Percentiles rank a stretch among this genome's conserved stretches.
These are phyloP conservation scores for Drosophila bifasciata DNA, from an alignment of 1,140 invertebrate genomes.

Conservation along the genomic window DNA sequence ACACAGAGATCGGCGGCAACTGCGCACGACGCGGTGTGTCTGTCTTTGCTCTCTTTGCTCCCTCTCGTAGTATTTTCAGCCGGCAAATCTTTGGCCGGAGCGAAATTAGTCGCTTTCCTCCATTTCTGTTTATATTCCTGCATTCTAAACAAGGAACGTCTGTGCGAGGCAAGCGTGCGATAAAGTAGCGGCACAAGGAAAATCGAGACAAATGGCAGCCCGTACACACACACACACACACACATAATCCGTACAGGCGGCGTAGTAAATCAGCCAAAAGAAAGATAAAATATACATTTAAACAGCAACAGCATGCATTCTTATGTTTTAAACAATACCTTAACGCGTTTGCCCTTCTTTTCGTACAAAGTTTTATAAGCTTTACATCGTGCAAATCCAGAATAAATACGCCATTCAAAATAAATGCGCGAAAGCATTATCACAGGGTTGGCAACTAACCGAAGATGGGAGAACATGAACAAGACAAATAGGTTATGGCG, in stretches of 20 bases:
- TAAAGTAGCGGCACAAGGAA: conserved; percentile 9
- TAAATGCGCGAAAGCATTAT: no score
- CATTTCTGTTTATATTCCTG: conserved; percentile 59
- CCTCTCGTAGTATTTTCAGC: conserved; percentile 12
- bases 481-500: no score
- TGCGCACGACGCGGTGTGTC: conserved; percentile 30
- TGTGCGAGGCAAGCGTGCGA: conserved; percentile 12
- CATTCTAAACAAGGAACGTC: conserved; percentile 63
- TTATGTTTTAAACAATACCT: no score
- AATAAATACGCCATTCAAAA: background rate
- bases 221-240: background rate
- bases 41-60: conserved; percentile 17
- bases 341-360: no score
- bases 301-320: background rate
- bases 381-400: background rate
- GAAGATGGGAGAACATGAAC: no score
- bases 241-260: no score
- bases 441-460: no score
- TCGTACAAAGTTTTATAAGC: no score
- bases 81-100: conserved; percentile 35
- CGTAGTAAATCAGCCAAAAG: no score
- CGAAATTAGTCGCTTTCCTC: conserved; percentile 16
- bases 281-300: background rate
- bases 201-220: background rate
- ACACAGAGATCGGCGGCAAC: conserved; percentile 12